Evolutionary conservation across 2,113 vertebrate species (phyloP).

Genomic region (Labeo rohita): DNA sequence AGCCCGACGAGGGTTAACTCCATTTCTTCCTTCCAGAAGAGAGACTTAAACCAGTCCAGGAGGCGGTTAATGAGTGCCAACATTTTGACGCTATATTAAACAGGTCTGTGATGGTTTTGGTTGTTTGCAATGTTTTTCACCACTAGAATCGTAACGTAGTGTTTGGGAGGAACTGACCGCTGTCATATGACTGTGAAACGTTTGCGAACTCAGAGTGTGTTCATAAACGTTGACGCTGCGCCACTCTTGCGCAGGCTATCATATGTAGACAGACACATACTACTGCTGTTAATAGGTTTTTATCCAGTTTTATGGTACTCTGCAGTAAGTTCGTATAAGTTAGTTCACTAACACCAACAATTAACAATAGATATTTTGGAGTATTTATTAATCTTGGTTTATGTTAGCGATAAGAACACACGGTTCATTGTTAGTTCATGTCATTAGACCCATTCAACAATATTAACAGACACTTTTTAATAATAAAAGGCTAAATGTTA

Average conservation of each 20-base stretch:
- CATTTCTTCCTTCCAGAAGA: conserved; percentile 93
- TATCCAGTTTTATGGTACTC: background rate
- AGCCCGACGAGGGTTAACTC: conserved; percentile 88
- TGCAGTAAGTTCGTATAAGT: background rate
- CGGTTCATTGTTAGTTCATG: background rate
- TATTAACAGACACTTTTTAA: background rate
- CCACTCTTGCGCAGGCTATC: background rate
- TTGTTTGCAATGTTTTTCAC: conserved; percentile 54
- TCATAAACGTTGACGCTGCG: background rate
- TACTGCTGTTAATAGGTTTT: background rate
- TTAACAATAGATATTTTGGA: too few species aligned
- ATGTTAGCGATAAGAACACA: too few species aligned
- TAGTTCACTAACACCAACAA: background rate
- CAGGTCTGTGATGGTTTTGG: conserved; percentile 21
- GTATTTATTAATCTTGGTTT: background rate
- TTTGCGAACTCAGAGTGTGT: conserved; percentile 3
- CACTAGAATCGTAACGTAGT: conserved; percentile 10
- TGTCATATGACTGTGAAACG: conserved; percentile 57
- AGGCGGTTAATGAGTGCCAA: conserved; percentile 83
- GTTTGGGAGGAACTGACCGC: conserved; percentile 55
- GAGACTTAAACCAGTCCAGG: conserved; percentile 85
- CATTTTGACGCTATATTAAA: conserved; percentile 69
- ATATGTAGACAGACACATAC: background rate
- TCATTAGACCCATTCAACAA: background rate
- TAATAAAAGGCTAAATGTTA: too few species aligned